phyloP scores from a whole-genome alignment of 1,140 invertebrate genomes.

The Papilio xuthus region DNA sequence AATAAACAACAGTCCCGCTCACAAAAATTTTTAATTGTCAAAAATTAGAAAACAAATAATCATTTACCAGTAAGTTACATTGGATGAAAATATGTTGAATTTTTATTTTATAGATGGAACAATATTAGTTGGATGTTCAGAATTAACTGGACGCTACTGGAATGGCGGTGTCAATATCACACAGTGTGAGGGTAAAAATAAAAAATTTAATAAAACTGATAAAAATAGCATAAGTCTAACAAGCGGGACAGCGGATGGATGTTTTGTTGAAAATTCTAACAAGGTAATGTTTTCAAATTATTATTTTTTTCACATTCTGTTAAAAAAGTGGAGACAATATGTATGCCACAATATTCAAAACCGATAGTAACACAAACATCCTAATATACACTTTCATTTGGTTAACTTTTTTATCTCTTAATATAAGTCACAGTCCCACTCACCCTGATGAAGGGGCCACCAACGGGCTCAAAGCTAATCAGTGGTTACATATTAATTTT shows the following conservation, averaged over 20 bases:
- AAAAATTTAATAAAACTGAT: conserved; percentile 42
- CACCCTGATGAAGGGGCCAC: no score
- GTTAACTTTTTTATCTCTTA: no score
- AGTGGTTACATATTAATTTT: no score
- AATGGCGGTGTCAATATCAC: conserved; percentile 67
- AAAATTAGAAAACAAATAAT: no score
- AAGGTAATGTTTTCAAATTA: conserved; percentile 55
- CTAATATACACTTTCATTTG: no score
- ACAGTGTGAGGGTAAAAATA: conserved; percentile 49
- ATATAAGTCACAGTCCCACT: no score
- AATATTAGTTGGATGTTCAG: conserved; percentile 70
- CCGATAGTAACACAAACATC: no score
- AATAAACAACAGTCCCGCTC: no score
- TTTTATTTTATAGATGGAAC: conserved; percentile 65
- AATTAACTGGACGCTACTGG: conserved; percentile 76
- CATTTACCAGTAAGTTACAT: neutral
- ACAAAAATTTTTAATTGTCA: no score
- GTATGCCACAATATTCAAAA: no score
- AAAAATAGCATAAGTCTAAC: conserved; percentile 59
- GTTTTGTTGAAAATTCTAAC: conserved; percentile 66
- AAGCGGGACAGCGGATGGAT: conserved; percentile 71
- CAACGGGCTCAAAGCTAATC: no score
- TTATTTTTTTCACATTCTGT: neutral
- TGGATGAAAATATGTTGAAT: neutral
- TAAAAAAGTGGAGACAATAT: no score